phyloP scores from a whole-genome alignment of 2,888 invertebrate genomes.

The Dolomedes plantarius region DNA sequence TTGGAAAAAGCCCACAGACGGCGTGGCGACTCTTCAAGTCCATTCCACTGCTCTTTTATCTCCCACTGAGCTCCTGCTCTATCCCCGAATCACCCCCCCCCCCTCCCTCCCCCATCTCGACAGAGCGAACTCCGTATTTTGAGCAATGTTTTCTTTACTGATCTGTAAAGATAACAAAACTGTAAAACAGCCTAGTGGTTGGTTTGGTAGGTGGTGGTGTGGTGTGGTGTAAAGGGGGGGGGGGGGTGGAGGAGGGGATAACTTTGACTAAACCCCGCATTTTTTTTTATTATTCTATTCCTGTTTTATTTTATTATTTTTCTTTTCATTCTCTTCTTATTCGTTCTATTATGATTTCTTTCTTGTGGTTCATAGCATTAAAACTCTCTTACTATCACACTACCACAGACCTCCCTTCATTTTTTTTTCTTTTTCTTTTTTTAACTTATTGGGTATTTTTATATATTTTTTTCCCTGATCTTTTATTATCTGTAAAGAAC shows the following conservation, averaged over 20 bases:
- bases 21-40: constrained; percentile 39
- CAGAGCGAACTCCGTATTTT: constrained; percentile 56
- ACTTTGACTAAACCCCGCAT: constrained; percentile 60
- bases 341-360: constrained; percentile 62
- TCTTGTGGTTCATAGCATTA: constrained; percentile 48
- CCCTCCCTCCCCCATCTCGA: background rate
- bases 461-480: constrained; percentile 12
- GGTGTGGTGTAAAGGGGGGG: no score
- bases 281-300: constrained; percentile 18
- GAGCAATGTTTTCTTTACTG: constrained; percentile 70
- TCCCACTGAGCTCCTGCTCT: constrained; percentile 15
- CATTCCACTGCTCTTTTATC: constrained; percentile 24
- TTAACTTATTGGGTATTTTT: constrained; percentile 25
- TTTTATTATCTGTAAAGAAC: background rate
- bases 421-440: background rate
- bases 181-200: constrained; percentile 70
- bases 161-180: constrained; percentile 72
- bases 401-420: constrained; percentile 39
- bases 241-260: constrained; percentile 6
- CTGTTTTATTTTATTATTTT: background rate
- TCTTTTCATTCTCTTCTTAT: constrained; percentile 10
- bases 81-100: background rate
- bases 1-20: constrained; percentile 20
- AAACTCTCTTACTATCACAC: constrained; percentile 60
- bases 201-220: constrained; percentile 55